Evolutionary conservation across 1,140 invertebrate genomes (phyloP).

Genomic region (Nylanderia fulva): DNA sequence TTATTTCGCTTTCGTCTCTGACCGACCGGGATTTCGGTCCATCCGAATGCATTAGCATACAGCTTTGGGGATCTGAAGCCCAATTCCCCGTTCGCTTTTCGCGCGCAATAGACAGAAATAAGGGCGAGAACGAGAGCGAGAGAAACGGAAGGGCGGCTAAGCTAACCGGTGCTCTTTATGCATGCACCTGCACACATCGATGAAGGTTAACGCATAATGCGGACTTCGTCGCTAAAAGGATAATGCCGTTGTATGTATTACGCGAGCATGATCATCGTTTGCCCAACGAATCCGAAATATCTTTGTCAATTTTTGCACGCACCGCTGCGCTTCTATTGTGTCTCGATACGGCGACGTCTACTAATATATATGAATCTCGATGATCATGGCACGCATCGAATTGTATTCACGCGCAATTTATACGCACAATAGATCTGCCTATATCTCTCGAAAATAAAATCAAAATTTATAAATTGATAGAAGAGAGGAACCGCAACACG

Average conservation of each 20-base stretch:
- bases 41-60: constrained; percentile 36
- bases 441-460: neutral
- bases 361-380: constrained; percentile 58
- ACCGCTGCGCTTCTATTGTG: constrained; percentile 48
- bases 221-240: constrained; percentile 64
- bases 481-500: neutral
- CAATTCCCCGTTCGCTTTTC: constrained; percentile 37
- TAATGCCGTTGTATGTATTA: constrained; percentile 65
- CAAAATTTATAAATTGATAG: neutral
- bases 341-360: constrained; percentile 39
- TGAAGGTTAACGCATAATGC: constrained; percentile 72
- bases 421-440: neutral
- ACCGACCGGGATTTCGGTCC: constrained; percentile 32
- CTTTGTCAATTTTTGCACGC: constrained; percentile 72
- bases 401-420: neutral
- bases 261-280: constrained; percentile 55
- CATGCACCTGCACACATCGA: constrained; percentile 72
- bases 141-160: neutral
- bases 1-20: constrained; percentile 41
- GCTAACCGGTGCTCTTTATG: constrained; percentile 64
- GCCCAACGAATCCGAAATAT: constrained; percentile 73
- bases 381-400: constrained; percentile 39
- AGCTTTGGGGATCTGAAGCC: constrained; percentile 13
- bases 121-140: neutral
- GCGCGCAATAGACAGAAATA: constrained; percentile 12